Base-by-base conservation (phyloP, 2,888 invertebrate genomes). In the Theretra japonica region DNA sequence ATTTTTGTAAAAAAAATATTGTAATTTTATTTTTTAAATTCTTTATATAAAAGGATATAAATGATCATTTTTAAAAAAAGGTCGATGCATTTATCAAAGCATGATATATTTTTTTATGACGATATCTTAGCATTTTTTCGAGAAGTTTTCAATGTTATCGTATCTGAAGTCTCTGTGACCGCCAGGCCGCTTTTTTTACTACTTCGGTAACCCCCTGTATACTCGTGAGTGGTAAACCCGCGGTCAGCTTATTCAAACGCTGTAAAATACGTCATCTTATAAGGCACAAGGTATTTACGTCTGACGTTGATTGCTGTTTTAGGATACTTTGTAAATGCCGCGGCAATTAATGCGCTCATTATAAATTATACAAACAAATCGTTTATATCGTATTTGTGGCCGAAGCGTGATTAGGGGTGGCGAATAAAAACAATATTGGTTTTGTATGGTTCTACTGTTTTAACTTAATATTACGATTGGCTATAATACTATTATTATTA, bases 221-320 rank as follows among this genome's bases (percentile, higher is more conserved):
- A 53, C 17, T 53, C 4, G 19, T 17, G n/a, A 53, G 53, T 53
- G n/a, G 53, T 17, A n/a, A 53, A 5, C 17, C n/a, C 17, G 19
- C 53, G n/a, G n/a, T 17, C 53, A 48, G 15, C n/a, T 53, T 53
- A 53, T 53, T 53, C 53, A 53, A 53, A 53, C 7, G 59, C 28
- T 60, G 41, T 41, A 65, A 33, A 23, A 41, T 23, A 48, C 23
- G 48, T 62, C 23, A 65, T 48, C 65, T 65, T 65, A 65, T 65
- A 65, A 65, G 65, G 65, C 41, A 65, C 23, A 65, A 65, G n/a
- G 65, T 65, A 65, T 65, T 65, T 65, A 65, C 23, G 48, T 48
- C 41, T 65, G 48, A 65, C 62, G 41, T 41, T 21, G 65, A 48
- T 48, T 65, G 65, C 48, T 30, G 59, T 60, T 65, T 65, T 65